Percentiles rank a stretch among this genome's conserved stretches.
Conservation (phyloP, 2,113 vertebrate genomes). For the Epinephelus lanceolatus region DNA sequence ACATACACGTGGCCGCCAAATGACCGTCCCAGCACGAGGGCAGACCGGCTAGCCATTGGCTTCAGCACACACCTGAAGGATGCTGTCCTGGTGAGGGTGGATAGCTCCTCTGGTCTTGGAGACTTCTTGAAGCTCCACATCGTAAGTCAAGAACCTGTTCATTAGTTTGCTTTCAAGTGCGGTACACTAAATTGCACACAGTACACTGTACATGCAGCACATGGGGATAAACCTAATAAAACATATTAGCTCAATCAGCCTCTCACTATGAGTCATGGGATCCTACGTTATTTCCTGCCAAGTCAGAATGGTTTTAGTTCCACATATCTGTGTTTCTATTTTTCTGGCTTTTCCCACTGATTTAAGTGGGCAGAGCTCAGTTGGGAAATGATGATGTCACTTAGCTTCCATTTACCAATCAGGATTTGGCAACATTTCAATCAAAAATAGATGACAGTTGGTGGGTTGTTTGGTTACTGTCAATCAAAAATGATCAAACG, state of each 20-base stretch:
- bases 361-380: neutral
- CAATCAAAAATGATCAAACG: neutral
- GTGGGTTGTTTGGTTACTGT: neutral
- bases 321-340: neutral
- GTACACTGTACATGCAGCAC: neutral
- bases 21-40: slow-evolving; percentile 96
- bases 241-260: neutral
- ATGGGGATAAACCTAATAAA: neutral
- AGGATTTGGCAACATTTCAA: neutral
- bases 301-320: neutral
- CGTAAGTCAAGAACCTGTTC: slow-evolving; percentile 87
- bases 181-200: neutral
- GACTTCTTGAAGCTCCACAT: slow-evolving; percentile 99
- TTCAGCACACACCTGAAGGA: slow-evolving; percentile 98
- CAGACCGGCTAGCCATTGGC: slow-evolving; percentile 97
- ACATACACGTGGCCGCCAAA: slow-evolving; percentile 99
- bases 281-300: neutral
- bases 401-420: neutral
- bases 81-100: slow-evolving; percentile 95
- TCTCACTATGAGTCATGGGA: neutral
- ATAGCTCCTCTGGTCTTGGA: slow-evolving; percentile 96
- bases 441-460: neutral
- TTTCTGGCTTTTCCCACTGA: neutral
- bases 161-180: neutral
- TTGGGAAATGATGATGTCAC: neutral